Conservation (phyloP, 37 sponge, comb jelly and placozoan species). For the Ianthella basta region DNA sequence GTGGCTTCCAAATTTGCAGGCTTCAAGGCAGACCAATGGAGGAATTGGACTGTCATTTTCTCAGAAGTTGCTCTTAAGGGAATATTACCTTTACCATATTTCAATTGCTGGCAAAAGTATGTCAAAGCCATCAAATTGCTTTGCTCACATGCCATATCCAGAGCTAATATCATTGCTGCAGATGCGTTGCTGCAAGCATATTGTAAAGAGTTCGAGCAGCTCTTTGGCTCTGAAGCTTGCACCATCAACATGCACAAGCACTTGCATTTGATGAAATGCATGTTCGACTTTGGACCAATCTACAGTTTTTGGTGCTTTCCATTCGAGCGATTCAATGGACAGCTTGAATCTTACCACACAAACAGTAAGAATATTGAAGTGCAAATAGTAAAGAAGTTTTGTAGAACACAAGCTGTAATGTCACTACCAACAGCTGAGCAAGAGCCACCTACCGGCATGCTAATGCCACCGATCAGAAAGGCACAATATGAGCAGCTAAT, state of each 20-base stretch:
- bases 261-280: constrained; percentile 38
- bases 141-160: background rate
- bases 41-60: constrained; percentile 43
- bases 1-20: constrained; percentile 21
- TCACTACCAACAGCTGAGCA: too few relatives aligned
- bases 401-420: too few relatives aligned
- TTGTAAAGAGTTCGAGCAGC: constrained; percentile 24
- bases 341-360: constrained; percentile 40
- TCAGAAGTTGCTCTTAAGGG: constrained; percentile 25
- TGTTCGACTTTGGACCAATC: constrained; percentile 61
- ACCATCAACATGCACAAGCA: constrained; percentile 63
- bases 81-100: constrained; percentile 19
- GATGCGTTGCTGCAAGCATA: constrained; percentile 30
- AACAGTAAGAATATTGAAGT: constrained; percentile 49
- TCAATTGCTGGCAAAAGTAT: constrained; percentile 42
- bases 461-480: too few relatives aligned
- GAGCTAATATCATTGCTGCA: constrained; percentile 34
- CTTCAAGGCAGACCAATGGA: constrained; percentile 62
- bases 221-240: constrained; percentile 43
- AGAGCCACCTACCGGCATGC: too few relatives aligned
- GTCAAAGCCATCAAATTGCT: constrained; percentile 31
- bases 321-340: constrained; percentile 65
- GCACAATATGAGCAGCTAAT: too few relatives aligned
- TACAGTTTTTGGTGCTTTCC: constrained; percentile 66
- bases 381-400: constrained; percentile 54